These are phyloP conservation scores for Cerastis rubricosa DNA, from an alignment of 2,888 invertebrate genomes.

Conservation along the genomic window DNA sequence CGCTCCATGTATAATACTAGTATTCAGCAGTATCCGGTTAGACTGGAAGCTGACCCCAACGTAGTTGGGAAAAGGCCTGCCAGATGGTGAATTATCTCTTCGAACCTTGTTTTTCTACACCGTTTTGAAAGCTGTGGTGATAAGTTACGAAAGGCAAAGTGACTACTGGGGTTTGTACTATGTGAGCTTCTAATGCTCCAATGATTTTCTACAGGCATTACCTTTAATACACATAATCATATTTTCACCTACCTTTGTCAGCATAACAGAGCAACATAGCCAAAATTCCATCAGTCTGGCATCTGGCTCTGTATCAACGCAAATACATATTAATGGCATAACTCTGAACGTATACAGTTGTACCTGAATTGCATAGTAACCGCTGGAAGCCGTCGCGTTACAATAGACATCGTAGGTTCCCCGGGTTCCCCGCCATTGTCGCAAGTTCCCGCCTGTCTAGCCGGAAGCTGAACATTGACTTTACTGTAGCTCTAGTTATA, in stretches of 20 bases:
- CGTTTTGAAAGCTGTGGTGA: neutral
- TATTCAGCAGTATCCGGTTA: too few species aligned
- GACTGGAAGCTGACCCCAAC: too few species aligned
- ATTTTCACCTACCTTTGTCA: slow-evolving; percentile 20
- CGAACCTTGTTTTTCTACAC: neutral
- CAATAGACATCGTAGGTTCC: slow-evolving; percentile 64
- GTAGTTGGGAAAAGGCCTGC: too few species aligned
- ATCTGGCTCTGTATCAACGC: slow-evolving; percentile 43
- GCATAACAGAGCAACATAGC: slow-evolving; percentile 36
- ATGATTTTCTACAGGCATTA: neutral
- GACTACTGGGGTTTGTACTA: neutral
- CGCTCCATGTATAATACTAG: too few species aligned
- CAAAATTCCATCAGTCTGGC: slow-evolving; percentile 47
- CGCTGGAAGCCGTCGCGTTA: slow-evolving; percentile 64
- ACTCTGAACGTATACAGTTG: slow-evolving; percentile 49
- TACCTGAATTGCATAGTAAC: slow-evolving; percentile 51
- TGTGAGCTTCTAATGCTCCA: neutral
- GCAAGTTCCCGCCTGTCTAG: slow-evolving; percentile 51
- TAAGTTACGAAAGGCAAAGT: neutral
- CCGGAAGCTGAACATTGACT: slow-evolving; percentile 46
- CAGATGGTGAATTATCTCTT: too few species aligned
- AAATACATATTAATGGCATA: slow-evolving; percentile 62
- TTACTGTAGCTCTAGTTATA: slow-evolving; percentile 34
- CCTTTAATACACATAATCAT: slow-evolving; percentile 3
- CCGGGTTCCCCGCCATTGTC: slow-evolving; percentile 62